Evolutionary conservation across 2,797 vertebrate genomes (phyloP).

Genomic region (Bucorvus abyssinicus): DNA sequence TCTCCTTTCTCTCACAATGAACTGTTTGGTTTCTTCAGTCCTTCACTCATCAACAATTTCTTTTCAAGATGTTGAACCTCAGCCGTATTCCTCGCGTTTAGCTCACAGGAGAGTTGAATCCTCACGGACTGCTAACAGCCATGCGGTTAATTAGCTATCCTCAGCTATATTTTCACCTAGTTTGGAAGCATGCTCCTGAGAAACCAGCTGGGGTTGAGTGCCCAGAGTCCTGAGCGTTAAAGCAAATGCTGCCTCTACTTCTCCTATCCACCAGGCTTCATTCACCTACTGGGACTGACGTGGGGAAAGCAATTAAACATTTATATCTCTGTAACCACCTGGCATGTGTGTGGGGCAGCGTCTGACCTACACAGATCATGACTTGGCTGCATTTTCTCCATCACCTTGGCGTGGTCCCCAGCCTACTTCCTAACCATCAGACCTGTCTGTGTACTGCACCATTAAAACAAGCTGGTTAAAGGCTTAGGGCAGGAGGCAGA

Average conservation of each 20-base stretch:
- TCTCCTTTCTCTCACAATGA: neutral
- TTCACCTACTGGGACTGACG: neutral
- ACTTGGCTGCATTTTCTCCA: neutral
- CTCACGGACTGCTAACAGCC: neutral
- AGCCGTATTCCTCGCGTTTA: neutral
- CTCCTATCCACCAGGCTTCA: neutral
- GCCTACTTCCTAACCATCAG: neutral
- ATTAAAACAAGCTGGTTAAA: neutral
- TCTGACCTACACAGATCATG: neutral
- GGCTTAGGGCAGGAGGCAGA: neutral
- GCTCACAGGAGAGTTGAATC: neutral
- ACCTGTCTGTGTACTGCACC: neutral
- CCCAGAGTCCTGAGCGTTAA: neutral
- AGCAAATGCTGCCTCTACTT: neutral
- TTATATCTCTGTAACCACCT: slow-evolving; percentile 18
- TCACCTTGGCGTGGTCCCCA: neutral
- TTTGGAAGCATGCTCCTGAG: neutral
- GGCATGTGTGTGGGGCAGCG: neutral
- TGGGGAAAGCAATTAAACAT: slow-evolving; percentile 2
- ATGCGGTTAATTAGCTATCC: neutral
- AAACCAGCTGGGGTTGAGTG: neutral
- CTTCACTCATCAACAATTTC: neutral
- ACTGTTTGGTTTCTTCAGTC: neutral
- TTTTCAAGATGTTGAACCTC: neutral
- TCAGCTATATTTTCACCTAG: neutral